These are phyloP conservation scores for Pycnomerus fuliginosus DNA, from an alignment of 2,888 invertebrate species.

Conservation along the genomic window DNA sequence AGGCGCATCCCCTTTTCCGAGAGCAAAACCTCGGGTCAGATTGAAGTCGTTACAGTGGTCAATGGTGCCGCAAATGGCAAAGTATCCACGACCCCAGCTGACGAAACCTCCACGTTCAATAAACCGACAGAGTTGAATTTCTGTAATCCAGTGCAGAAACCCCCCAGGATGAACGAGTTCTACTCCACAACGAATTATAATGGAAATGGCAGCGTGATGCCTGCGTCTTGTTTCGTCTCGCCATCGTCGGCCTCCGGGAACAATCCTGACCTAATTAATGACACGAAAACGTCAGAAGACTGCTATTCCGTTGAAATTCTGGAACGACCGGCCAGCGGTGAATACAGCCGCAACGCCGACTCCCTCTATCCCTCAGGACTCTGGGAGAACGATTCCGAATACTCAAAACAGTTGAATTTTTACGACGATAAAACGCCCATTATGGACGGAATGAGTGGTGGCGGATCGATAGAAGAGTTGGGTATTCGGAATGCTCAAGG, in stretches of 20 bases:
- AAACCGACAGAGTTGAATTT: conserved; percentile 52
- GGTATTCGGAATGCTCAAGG: conserved; percentile 57
- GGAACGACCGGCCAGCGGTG: conserved; percentile 68
- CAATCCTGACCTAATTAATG: conserved; percentile 84
- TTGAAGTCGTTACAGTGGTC: conserved; percentile 67
- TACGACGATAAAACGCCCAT: conserved; percentile 77
- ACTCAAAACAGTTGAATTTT: conserved; percentile 39
- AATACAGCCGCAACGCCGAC: conserved; percentile 74
- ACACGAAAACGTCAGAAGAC: conserved; percentile 59
- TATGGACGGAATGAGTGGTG: conserved; percentile 62
- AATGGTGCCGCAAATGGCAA: conserved; percentile 58
- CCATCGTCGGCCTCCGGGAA: conserved; percentile 74
- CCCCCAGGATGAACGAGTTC: conserved; percentile 67
- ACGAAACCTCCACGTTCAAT: conserved; percentile 53
- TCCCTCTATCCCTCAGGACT: conserved; percentile 77
- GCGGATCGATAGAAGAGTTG: conserved; percentile 65
- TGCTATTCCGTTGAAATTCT: conserved; percentile 40
- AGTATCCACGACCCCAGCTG: conserved; percentile 49
- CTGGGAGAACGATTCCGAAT: conserved; percentile 60
- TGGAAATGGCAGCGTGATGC: conserved; percentile 65
- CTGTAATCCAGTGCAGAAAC: conserved; percentile 70
- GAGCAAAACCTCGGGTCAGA: conserved; percentile 73
- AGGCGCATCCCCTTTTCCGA: conserved; percentile 73
- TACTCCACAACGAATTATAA: conserved; percentile 71
- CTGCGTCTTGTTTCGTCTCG: conserved; percentile 69